A percentile compares a stretch with the other conserved stretches of the same genome.
Evolutionary conservation across 2,797 vertebrate species (phyloP).

Genomic region (Leptoclinus maculatus): DNA sequence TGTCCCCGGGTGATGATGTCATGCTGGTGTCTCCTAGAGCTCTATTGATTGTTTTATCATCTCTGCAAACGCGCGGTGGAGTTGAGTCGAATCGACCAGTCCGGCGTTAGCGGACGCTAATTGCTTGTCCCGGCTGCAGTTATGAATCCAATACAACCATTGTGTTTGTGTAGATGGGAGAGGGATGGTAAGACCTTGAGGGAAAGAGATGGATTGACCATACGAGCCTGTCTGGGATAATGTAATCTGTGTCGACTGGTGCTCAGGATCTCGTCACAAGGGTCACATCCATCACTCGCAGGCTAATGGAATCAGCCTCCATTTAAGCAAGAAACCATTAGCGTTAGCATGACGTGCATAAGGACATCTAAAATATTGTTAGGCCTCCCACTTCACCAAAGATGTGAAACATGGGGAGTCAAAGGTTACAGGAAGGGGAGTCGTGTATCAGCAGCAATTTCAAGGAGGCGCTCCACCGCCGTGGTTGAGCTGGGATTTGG

Average conservation of each 20-base stretch:
- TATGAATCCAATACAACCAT: conserved; percentile 34
- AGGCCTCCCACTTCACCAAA: conserved; percentile 18
- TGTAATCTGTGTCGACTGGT: conserved; percentile 55
- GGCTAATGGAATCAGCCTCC: conserved; percentile 69
- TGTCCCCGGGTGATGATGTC: conserved; percentile 48
- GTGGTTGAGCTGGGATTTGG: not conserved
- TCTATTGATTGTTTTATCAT: conserved; percentile 37
- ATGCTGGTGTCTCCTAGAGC: not conserved
- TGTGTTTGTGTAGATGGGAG: conserved; percentile 29
- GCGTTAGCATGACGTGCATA: conserved; percentile 33
- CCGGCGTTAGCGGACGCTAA: conserved; percentile 29
- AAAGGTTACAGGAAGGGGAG: not conserved
- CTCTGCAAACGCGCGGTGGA: conserved; percentile 3
- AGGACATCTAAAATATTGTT: conserved; percentile 42
- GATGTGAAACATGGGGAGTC: not conserved
- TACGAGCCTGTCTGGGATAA: conserved; percentile 47
- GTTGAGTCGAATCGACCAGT: conserved; percentile 7
- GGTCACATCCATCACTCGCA: conserved; percentile 68
- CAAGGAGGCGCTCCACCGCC: not conserved
- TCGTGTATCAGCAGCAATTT: not conserved
- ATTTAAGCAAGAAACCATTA: conserved; percentile 63
- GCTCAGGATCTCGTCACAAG: conserved; percentile 45
- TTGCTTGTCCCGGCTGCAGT: conserved; percentile 38
- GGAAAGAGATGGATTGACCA: conserved; percentile 34
- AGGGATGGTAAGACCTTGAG: conserved; percentile 9